phyloP scores from a whole-genome alignment of 2,797 vertebrate species.

The Carapus acus region DNA sequence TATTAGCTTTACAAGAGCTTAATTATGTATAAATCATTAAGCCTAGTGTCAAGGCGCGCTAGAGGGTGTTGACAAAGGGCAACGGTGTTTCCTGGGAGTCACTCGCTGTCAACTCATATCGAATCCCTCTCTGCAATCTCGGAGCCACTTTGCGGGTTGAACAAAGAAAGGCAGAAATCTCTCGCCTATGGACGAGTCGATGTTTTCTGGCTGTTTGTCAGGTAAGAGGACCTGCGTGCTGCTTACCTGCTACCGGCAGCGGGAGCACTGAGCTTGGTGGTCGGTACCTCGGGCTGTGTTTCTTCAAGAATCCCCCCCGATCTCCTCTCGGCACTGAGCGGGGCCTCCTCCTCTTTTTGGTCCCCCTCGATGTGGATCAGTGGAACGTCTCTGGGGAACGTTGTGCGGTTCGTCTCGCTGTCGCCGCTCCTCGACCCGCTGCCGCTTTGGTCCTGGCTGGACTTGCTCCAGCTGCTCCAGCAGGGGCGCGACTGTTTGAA shows the following conservation, averaged over 20 bases:
- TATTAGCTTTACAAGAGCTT: too few relatives aligned
- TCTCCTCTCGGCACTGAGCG: constrained; percentile 41
- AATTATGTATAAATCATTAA: too few relatives aligned
- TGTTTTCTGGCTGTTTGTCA: constrained; percentile 16
- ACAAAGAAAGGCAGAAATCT: constrained; percentile 49
- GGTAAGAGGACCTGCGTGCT: not conserved
- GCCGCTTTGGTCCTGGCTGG: constrained; percentile 61
- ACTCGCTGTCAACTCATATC: too few relatives aligned
- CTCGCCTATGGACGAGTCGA: constrained; percentile 34
- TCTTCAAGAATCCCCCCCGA: constrained; percentile 50
- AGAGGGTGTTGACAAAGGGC: too few relatives aligned
- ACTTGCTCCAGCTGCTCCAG: constrained; percentile 47
- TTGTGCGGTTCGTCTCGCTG: constrained; percentile 36
- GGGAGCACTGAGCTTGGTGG: constrained; percentile 50
- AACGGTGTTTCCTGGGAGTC: too few relatives aligned
- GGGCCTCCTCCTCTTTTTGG: constrained; percentile 75
- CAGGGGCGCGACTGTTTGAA: constrained; percentile 64
- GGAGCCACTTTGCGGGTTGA: constrained; percentile 30
- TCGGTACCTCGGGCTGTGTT: constrained; percentile 44
- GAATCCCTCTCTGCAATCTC: too few relatives aligned
- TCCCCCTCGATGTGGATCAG: constrained; percentile 94
- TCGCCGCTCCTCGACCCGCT: constrained; percentile 38
- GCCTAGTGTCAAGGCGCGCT: too few relatives aligned
- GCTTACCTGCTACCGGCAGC: constrained; percentile 69
- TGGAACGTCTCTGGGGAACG: constrained; percentile 83